A percentile compares a stretch with the other conserved stretches of the same genome.
Evolutionary conservation across 2,113 vertebrate genomes (phyloP).

Genomic region (Psophia crepitans): DNA sequence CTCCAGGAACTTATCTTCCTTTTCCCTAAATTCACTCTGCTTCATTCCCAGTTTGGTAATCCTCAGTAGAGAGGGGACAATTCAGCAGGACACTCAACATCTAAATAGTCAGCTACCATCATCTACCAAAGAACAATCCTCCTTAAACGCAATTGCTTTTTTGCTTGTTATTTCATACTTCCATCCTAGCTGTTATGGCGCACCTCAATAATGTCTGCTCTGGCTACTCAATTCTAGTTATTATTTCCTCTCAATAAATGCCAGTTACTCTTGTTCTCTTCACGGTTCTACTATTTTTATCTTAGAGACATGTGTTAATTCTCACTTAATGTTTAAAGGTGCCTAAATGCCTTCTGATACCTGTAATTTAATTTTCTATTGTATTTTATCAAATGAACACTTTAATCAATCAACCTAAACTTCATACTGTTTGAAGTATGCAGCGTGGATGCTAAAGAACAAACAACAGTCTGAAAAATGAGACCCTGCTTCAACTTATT

Average conservation of each 20-base stretch:
- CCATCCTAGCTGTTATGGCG: not conserved
- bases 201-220: not conserved
- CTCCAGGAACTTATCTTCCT: not conserved
- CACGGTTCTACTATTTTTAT: not conserved
- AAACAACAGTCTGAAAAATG: not conserved
- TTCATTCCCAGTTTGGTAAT: not conserved
- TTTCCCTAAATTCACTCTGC: not conserved
- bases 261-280: not conserved
- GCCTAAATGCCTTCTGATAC: not conserved
- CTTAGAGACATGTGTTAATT: not conserved
- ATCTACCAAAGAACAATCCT: not conserved
- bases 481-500: not conserved
- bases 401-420: not conserved
- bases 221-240: not conserved
- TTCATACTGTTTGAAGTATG: not conserved
- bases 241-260: not conserved
- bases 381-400: not conserved
- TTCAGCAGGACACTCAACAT: not conserved
- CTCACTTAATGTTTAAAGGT: not conserved
- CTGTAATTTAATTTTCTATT: not conserved
- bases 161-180: not conserved
- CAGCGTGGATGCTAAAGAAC: not conserved
- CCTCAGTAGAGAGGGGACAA: not conserved
- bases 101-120: not conserved
- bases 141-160: not conserved